Evolutionary conservation across 2,888 invertebrate genomes (phyloP).

Genomic region (Leucozona laternaria): DNA sequence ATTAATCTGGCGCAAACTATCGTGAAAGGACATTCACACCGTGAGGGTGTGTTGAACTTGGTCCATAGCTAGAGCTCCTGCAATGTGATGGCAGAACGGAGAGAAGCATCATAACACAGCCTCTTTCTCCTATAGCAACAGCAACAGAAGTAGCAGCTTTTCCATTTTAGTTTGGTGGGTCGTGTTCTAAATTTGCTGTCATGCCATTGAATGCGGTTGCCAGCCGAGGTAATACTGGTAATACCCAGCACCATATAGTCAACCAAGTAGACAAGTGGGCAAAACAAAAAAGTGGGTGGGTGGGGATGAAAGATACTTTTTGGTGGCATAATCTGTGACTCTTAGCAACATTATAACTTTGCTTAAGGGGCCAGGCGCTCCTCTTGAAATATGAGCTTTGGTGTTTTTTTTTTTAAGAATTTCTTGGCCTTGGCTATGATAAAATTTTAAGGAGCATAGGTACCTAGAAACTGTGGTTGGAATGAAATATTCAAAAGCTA

Average conservation of each 20-base stretch:
- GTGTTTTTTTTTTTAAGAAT: background rate
- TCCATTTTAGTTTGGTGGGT: slow-evolving; percentile 41
- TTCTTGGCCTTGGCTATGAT: slow-evolving; percentile 52
- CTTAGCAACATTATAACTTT: slow-evolving; percentile 6
- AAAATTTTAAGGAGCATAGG: slow-evolving; percentile 6
- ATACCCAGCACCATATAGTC: slow-evolving; percentile 5
- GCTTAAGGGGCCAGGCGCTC: slow-evolving; percentile 7
- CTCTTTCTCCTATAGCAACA: background rate
- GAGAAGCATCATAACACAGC: background rate
- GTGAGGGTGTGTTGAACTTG: slow-evolving; percentile 74
- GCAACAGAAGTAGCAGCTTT: slow-evolving; percentile 32
- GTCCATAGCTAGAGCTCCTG: slow-evolving; percentile 48
- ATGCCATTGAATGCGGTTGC: slow-evolving; percentile 59
- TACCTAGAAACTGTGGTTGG: background rate
- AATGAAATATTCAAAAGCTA: slow-evolving; percentile 37
- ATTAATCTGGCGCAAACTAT: slow-evolving; percentile 71
- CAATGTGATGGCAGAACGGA: background rate
- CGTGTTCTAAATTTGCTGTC: slow-evolving; percentile 54
- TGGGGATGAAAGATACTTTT: background rate
- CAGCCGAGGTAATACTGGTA: slow-evolving; percentile 23
- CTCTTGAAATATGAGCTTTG: background rate
- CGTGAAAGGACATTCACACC: slow-evolving; percentile 74
- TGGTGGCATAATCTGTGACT: slow-evolving; percentile 47
- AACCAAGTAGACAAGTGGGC: slow-evolving; percentile 3
- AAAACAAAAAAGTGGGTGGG: background rate